Base-by-base conservation (phyloP, 1,140 invertebrate species). In the Delia radicum region DNA sequence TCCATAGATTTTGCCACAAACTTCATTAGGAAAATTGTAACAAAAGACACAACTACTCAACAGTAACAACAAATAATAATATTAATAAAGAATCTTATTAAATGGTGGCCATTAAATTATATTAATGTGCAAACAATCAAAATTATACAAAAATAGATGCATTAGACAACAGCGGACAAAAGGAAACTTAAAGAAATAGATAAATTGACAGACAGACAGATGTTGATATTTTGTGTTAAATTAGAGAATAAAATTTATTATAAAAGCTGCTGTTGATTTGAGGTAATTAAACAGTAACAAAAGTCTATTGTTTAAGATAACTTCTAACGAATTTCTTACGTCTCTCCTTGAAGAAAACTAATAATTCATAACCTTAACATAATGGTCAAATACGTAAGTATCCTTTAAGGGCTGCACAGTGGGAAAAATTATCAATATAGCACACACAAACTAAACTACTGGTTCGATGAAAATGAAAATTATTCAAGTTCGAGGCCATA, bases 231-330 rank as follows among this genome's bases (percentile, higher is more conserved):
- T n/a, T n/a, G n/a, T n/a, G n/a, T n/a, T n/a, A n/a, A n/a, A n/a
- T n/a, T n/a, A n/a, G n/a, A 42, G n/a, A 42, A 42, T 42, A 42
- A 42, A 55, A 55, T 55, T 55, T 24, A 13, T 24, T 55, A 55
- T 55, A 55, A 55, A 55, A 55, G 48, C 48, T 55, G n/a, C 3
- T 55, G 48, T 21, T 55, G 48, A 55, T 55, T 55, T 21, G 4
- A 55, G n/a, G n/a, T 55, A 55, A 55, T 55, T 55, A 55, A 55
- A 55, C 48, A 55, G 48, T 55, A 55, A 55, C 48, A 55, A 55
- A 21, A 55, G 48, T 21, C 18, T 18, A 15, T 42, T 21, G 18
- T 21, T 24, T 10, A 21, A 55, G n/a, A 29, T 27, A n/a, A 27
- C 63, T 26, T 24, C 55, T 63, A 63, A 26, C 7, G n/a, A n/a